Base-by-base conservation (phyloP, 2,797 vertebrate species). In the Urocyon cinereoargenteus region DNA sequence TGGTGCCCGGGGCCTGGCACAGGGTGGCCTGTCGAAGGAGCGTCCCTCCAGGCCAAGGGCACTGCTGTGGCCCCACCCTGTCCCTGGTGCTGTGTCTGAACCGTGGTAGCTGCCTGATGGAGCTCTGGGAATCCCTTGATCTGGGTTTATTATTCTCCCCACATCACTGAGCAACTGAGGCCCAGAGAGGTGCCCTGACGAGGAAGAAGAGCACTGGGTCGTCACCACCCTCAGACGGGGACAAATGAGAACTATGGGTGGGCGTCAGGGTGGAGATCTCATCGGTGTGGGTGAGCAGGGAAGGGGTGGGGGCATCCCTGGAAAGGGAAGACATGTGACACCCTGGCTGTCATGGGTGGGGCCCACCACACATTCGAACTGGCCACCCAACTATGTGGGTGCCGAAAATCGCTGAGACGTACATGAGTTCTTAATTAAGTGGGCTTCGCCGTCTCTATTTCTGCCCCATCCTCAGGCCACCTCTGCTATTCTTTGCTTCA, bases 151-250 rank as follows among this genome's bases (percentile, higher is more conserved):
- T 70, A 22, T n/a, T 86, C 51, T 92, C 11, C 45, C 77, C 57
- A 34, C 34, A 73, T 86, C 24, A 19, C 49, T 22, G 64, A 85
- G 84, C 49, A 68, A 88, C 53, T 13, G 36, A 90, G 55, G 83
- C 73, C 22, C 36, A 51, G 36, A 66, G 64, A 70, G 66, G 19
- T 18, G 10, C 7, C 51, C 34, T 11, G 68, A 53, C 13, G 18
- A 73, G 82, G 36, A 91, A 24, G 62, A 53, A 72, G n/a, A 13
- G 14, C 1, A 6, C 79, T 13, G 12, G 45, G 59, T 51, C 36
- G 2, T 6, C 2, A 0, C 0, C 6, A 59, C 6, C 21, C 59
- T 40, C 21, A 83, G 64, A 36, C 0, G 2, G 73, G 40, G 55
- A 36, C 18, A 28, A 70, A 4, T 15, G 14, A 18, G 22, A 66